phyloP scores from a whole-genome alignment of 2,888 invertebrate genomes.

The Pyrrhosoma nymphula region DNA sequence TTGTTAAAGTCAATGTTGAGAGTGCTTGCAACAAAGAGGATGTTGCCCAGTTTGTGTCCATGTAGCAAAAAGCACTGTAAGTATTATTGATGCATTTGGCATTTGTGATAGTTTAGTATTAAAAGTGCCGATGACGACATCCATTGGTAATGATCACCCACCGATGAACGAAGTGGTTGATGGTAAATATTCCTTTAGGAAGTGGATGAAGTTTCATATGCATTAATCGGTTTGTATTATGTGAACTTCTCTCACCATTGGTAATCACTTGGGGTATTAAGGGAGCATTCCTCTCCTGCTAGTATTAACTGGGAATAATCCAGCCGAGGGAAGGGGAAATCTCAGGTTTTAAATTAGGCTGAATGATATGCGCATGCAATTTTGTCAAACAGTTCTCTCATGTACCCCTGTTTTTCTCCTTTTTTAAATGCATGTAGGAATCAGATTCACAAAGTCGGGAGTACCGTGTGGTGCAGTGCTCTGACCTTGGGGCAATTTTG shows the following conservation, averaged over 20 bases:
- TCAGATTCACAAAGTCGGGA: no score
- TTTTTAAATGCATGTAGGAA: no score
- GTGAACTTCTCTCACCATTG: background rate
- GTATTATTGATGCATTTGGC: conserved; percentile 31
- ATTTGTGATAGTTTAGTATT: background rate
- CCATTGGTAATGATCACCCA: background rate
- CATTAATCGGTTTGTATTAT: background rate
- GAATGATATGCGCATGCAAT: no score
- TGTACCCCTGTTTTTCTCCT: no score
- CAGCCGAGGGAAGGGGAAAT: background rate
- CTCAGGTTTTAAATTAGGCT: background rate
- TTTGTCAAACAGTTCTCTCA: no score
- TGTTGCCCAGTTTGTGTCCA: background rate
- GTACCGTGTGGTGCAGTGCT: no score
- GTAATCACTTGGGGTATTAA: background rate
- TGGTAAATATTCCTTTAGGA: background rate
- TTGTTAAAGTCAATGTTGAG: background rate
- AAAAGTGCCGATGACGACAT: background rate
- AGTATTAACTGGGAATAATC: background rate
- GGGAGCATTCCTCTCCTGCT: background rate
- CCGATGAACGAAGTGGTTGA: background rate
- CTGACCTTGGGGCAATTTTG: no score
- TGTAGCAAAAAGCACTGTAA: background rate
- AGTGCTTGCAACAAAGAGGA: background rate
- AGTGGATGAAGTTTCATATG: background rate